phyloP scores from a whole-genome alignment of 2,888 invertebrate genomes.

The Rotaria macrura region DNA sequence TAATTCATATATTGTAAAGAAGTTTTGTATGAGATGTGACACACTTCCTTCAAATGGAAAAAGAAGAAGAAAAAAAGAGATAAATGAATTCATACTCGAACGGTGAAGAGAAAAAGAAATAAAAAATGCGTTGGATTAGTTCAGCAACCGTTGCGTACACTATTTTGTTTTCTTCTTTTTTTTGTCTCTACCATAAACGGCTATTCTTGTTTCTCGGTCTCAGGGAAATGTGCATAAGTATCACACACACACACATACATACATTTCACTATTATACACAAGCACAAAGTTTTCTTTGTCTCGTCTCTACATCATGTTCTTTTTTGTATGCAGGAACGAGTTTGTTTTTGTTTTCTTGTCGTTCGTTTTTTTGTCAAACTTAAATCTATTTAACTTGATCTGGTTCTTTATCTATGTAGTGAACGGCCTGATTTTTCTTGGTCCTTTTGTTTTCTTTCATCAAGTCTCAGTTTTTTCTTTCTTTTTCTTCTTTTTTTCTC shows the following conservation, averaged over 20 bases:
- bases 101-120: not conserved
- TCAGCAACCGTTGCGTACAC: not conserved
- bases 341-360: not conserved
- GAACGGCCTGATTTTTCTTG: not conserved
- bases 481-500: not conserved
- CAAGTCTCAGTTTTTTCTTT: not conserved
- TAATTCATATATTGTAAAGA: conserved; percentile 3
- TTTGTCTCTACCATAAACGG: not conserved
- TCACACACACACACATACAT: too few species aligned
- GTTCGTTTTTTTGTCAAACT: not conserved
- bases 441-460: not conserved
- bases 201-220: not conserved
- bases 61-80: not conserved
- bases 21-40: not conserved
- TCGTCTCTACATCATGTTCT: not conserved
- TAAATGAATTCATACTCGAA: not conserved
- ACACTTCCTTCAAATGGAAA: not conserved
- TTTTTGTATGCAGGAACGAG: not conserved
- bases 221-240: not conserved
- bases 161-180: not conserved
- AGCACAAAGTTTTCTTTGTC: not conserved
- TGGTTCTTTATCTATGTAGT: not conserved
- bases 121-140: not conserved
- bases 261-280: not conserved
- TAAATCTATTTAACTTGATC: conserved; percentile 1